phyloP scores from a whole-genome alignment of 2,888 invertebrate genomes.

The Atrina japonica region DNA sequence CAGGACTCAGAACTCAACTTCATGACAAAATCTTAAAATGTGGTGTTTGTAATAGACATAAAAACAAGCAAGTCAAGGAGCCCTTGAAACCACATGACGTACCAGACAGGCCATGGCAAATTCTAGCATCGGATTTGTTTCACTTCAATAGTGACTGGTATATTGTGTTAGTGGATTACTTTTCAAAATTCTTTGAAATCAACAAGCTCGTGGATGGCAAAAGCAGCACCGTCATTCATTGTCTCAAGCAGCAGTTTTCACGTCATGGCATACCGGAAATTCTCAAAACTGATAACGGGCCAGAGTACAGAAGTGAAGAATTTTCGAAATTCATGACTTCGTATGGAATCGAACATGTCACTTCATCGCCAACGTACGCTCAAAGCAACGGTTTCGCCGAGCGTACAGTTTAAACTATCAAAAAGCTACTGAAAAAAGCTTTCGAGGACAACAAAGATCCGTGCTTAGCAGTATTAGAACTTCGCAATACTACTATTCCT shows the following conservation, averaged over 20 bases:
- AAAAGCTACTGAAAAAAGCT: constrained; percentile 45
- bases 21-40: constrained; percentile 24
- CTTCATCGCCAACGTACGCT: constrained; percentile 47
- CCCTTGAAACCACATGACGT: constrained; percentile 35
- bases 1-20: constrained; percentile 29
- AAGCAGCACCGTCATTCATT: constrained; percentile 36
- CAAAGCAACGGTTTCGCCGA: constrained; percentile 59
- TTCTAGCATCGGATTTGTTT: constrained; percentile 42
- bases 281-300: constrained; percentile 46
- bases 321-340: constrained; percentile 33
- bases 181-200: constrained; percentile 45
- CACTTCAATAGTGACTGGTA: constrained; percentile 31
- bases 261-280: constrained; percentile 46
- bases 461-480: constrained; percentile 40
- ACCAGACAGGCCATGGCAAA: constrained; percentile 41
- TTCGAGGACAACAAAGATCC: constrained; percentile 34
- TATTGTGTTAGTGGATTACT: constrained; percentile 51
- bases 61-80: constrained; percentile 40
- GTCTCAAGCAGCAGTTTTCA: constrained; percentile 44
- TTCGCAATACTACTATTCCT: constrained; percentile 38
- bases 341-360: constrained; percentile 29
- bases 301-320: constrained; percentile 35
- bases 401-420: constrained; percentile 48
- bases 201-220: constrained; percentile 38
- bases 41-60: constrained; percentile 13